These are phyloP conservation scores for Setophaga coronata DNA, from an alignment of 2,113 vertebrate genomes.

Conservation along the genomic window DNA sequence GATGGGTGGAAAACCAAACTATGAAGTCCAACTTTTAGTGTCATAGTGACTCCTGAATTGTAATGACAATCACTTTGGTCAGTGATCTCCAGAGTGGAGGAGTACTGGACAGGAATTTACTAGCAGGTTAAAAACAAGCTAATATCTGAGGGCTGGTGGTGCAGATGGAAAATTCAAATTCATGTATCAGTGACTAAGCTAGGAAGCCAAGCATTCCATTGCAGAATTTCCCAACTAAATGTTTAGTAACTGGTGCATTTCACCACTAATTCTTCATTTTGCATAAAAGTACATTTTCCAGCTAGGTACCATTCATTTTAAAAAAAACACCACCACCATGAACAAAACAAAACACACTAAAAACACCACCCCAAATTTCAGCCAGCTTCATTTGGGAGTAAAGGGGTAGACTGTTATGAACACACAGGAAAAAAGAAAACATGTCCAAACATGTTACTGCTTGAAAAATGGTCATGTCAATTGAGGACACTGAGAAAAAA, in stretches of 20 bases:
- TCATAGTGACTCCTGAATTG: not conserved
- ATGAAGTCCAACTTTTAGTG: not conserved
- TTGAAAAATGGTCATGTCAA: not conserved
- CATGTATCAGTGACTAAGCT: not conserved
- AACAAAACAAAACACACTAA: not conserved
- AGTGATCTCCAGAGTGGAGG: not conserved
- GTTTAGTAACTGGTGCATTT: not conserved
- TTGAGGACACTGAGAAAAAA: not conserved
- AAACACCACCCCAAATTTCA: not conserved
- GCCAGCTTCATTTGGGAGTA: not conserved
- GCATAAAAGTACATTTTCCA: not conserved
- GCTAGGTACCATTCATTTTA: not conserved
- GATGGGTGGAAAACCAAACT: not conserved
- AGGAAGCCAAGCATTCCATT: not conserved
- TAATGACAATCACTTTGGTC: not conserved
- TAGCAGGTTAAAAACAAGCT: not conserved
- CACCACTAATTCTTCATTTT: not conserved
- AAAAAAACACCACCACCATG: not conserved
- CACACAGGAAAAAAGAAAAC: not conserved
- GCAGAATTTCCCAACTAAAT: not conserved
- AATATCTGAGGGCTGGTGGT: not conserved
- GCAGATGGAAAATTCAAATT: not conserved
- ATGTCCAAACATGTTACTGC: not conserved
- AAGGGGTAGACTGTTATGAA: not conserved
- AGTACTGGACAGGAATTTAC: not conserved